Evolutionary conservation across 2,888 invertebrate species (phyloP), one percentile per base, ranked within the genome.

Genomic region (Tinea trinotella): DNA sequence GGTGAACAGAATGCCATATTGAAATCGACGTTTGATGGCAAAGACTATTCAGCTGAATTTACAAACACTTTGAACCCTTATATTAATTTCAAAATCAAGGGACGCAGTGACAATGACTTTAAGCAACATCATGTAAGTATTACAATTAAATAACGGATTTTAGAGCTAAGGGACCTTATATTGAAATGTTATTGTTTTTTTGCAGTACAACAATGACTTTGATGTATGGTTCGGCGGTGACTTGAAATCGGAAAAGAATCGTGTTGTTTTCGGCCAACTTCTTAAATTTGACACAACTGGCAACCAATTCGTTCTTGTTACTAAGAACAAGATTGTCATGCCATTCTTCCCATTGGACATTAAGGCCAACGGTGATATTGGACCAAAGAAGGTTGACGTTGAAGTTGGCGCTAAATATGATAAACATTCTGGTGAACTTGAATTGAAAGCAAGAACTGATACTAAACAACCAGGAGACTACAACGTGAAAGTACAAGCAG

Each of bases 201-300:
- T 40, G 1, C 30, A 56, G 56, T 34, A 49, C 53, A 82, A 72
- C 61, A 87, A 88, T 59, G 87, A 87, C 49, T 60, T 90, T 1
- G 78, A 88, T 35, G 61, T 93, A 7, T 71, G 87, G 17, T 91
- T 92, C 63, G 91, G 92, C 0, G 72, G 80, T 0, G 91, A 92
- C 61, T 76, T 90, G 7, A 81, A 86, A 9, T 88, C 88, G 30
- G 75, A 87, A 36, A 74, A 75, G 18, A 88, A 90, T 59, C 84
- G 88, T 12, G 61, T 92, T 0, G 83, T 86, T 0, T 54, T 91
- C 3, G 70, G 68, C 50, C 85, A 87, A 57, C 67, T 76, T 44
- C 63, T 76, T 34, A 86, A 85, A 56, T 74, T 76, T 57, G 70
- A 77, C 60, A 70, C 73, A 36, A 65, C 70, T 0, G 60, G 69